These are phyloP conservation scores for Aphaenogaster floridana DNA, from an alignment of 1,140 invertebrate genomes.

Conservation along the genomic window DNA sequence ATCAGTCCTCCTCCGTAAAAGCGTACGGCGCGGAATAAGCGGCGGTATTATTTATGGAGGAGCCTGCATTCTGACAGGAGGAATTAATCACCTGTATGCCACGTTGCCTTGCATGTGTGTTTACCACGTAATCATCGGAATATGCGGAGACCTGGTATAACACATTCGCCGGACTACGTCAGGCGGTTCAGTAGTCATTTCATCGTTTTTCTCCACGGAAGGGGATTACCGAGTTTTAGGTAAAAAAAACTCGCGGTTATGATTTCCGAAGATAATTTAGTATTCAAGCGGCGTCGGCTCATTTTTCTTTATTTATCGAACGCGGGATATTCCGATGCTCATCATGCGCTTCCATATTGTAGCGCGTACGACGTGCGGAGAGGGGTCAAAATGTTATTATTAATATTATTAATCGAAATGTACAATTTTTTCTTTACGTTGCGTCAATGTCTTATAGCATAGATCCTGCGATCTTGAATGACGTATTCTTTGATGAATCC, in stretches of 20 bases:
- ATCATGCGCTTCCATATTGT: not conserved
- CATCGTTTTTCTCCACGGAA: not conserved
- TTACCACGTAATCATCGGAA: conserved; percentile 4
- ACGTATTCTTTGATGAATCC: not conserved
- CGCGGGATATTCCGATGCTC: conserved; percentile 5
- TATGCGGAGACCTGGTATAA: not conserved
- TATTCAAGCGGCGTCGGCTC: conserved; percentile 13
- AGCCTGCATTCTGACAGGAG: not conserved
- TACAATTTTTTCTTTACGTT: not conserved
- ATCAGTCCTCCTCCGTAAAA: not conserved
- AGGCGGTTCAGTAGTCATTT: not conserved
- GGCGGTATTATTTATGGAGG: conserved; percentile 58
- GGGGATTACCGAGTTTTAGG: conserved; percentile 1
- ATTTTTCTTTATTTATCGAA: conserved; percentile 8
- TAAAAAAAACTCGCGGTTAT: not conserved
- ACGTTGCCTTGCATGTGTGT: not conserved
- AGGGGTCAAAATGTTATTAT: not conserved
- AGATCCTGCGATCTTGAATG: not conserved
- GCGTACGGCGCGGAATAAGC: not conserved
- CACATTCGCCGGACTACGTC: not conserved
- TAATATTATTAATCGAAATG: not conserved
- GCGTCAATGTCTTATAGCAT: not conserved
- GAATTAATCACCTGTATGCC: conserved; percentile 45
- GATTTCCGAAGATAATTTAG: not conserved
- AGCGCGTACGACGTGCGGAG: not conserved